Percentiles rank a stretch among this genome's conserved stretches.
Conservation (phyloP, 2,113 vertebrate genomes). For the Corythaeola cristata region DNA sequence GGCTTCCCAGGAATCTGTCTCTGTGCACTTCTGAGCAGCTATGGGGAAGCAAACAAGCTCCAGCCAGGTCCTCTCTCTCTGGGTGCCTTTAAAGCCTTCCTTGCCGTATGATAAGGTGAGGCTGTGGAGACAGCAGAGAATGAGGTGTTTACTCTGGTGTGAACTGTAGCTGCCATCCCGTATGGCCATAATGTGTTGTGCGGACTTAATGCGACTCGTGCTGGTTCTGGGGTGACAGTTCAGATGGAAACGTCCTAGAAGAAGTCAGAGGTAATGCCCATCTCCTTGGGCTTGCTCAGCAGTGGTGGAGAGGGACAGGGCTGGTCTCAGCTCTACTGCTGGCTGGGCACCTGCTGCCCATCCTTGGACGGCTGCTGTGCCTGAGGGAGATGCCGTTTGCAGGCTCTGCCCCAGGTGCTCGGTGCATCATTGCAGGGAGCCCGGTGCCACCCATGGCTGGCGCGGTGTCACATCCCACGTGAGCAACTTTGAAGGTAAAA, state of each 20-base stretch:
- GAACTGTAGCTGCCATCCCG: accelerated
- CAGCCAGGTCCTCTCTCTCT: too few species aligned
- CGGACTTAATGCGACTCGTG: accelerated
- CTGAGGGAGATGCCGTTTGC: too few species aligned
- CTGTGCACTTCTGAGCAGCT: not conserved
- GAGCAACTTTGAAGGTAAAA: not conserved
- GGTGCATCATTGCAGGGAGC: not conserved
- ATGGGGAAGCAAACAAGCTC: not conserved
- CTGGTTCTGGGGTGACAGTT: not conserved
- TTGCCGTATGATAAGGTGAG: accelerated
- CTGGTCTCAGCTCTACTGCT: not conserved
- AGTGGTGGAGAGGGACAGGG: not conserved
- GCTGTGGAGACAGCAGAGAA: not conserved
- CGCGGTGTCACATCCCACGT: not conserved
- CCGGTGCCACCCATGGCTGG: not conserved
- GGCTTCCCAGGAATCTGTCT: not conserved
- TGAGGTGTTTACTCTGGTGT: not conserved
- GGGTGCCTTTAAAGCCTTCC: not conserved
- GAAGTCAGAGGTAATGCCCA: not conserved
- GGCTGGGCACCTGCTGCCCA: not conserved
- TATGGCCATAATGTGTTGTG: not conserved
- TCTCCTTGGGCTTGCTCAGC: not conserved
- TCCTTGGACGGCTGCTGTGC: not conserved
- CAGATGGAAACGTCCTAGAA: too few species aligned
- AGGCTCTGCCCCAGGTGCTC: too few species aligned